Percentiles rank a stretch among this genome's conserved stretches.
Conservation (phyloP, 2,113 vertebrate genomes). For the Circaetus cinerascens region DNA sequence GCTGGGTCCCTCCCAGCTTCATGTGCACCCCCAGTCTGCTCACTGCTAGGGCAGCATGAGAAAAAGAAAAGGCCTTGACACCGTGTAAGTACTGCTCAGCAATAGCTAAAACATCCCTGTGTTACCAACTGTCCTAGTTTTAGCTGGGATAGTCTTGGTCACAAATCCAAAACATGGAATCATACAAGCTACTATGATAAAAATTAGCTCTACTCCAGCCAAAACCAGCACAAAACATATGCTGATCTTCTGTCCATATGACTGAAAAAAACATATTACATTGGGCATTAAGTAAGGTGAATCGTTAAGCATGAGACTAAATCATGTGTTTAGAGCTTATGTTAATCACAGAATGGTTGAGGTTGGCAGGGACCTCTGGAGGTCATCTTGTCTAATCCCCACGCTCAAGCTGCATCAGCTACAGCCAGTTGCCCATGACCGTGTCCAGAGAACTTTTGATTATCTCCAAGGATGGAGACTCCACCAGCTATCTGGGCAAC, state of each 20-base stretch:
- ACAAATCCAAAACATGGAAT: neutral
- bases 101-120: neutral
- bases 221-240: neutral
- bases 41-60: accelerated
- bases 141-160: neutral
- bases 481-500: neutral
- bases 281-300: neutral
- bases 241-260: neutral
- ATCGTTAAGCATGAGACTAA: neutral
- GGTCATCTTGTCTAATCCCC: neutral
- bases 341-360: neutral
- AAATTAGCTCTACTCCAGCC: neutral
- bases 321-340: neutral
- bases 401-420: neutral
- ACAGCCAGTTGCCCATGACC: neutral
- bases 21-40: neutral
- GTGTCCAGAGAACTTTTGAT: neutral
- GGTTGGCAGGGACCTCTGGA: neutral
- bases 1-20: neutral
- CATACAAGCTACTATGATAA: neutral
- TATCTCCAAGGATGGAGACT: neutral
- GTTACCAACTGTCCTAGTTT: too few species aligned
- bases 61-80: neutral
- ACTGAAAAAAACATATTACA: neutral
- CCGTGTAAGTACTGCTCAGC: neutral